phyloP scores from a whole-genome alignment of 2,888 invertebrate species.

The Exephanes ischioxanthus region DNA sequence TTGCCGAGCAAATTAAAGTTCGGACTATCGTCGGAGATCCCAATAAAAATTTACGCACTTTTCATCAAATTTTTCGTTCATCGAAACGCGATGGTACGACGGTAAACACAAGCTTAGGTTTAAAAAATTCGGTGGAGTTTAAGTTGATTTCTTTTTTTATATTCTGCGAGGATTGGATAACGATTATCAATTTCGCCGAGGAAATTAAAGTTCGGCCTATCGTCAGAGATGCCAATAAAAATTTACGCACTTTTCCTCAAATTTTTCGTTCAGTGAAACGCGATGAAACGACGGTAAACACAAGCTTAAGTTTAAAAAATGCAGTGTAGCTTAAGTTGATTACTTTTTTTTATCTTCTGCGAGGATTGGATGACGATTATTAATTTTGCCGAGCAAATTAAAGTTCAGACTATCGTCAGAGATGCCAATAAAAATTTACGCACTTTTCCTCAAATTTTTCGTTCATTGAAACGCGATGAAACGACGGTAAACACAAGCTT shows the following conservation, averaged over 20 bases:
- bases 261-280: neutral
- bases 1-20: neutral
- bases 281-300: neutral
- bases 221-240: neutral
- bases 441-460: no score
- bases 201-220: neutral
- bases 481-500: no score
- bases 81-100: neutral
- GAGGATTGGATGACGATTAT: no score
- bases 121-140: neutral
- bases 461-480: no score
- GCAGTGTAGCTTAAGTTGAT: no score
- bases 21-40: neutral
- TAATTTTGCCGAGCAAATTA: no score
- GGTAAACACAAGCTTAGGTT: no score
- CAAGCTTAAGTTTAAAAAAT: no score
- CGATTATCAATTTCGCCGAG: neutral
- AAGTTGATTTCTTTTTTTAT: conserved; percentile 1
- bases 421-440: no score
- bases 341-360: no score
- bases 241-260: neutral
- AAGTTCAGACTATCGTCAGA: no score
- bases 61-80: neutral
- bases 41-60: neutral
- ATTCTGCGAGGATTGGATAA: neutral